A percentile compares a stretch with the other conserved stretches of the same genome.
These are phyloP conservation scores for Sylvietta virens DNA, from an alignment of 2,113 vertebrate species.

Conservation along the genomic window DNA sequence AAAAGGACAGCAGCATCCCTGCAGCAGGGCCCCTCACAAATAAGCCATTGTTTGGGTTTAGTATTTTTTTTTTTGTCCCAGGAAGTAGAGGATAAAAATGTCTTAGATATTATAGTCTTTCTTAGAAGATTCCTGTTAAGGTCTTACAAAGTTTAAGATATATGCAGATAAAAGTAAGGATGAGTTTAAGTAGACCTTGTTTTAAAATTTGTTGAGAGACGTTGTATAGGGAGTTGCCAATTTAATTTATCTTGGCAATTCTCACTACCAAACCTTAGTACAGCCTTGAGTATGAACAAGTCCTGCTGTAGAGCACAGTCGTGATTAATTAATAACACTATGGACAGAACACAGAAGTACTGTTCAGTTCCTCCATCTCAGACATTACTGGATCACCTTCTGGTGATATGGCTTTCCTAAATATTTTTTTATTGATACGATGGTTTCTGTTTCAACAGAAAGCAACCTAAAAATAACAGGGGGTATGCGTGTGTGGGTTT, in stretches of 20 bases:
- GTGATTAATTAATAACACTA: not conserved
- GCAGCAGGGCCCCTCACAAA: not conserved
- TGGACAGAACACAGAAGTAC: not conserved
- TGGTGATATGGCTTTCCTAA: not conserved
- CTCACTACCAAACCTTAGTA: not conserved
- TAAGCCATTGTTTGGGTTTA: not conserved
- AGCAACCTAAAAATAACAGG: not conserved
- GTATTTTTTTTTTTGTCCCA: not conserved
- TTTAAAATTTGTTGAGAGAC: not conserved
- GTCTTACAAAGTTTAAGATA: not conserved
- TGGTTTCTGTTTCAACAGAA: not conserved
- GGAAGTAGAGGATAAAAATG: not conserved
- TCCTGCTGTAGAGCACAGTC: not conserved
- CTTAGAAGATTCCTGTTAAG: not conserved
- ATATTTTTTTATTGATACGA: not conserved
- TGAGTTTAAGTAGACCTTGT: not conserved
- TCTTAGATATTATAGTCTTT: not conserved
- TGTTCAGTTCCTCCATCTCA: not conserved
- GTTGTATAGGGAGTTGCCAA: not conserved
- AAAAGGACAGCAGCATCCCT: not conserved
- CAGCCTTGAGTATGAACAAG: not conserved
- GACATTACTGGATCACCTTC: not conserved
- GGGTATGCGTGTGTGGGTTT: accelerated
- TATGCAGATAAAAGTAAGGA: not conserved
- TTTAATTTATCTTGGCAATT: not conserved